Conservation (phyloP, 2,888 invertebrate species). For the Brassicogethes aeneus region DNA sequence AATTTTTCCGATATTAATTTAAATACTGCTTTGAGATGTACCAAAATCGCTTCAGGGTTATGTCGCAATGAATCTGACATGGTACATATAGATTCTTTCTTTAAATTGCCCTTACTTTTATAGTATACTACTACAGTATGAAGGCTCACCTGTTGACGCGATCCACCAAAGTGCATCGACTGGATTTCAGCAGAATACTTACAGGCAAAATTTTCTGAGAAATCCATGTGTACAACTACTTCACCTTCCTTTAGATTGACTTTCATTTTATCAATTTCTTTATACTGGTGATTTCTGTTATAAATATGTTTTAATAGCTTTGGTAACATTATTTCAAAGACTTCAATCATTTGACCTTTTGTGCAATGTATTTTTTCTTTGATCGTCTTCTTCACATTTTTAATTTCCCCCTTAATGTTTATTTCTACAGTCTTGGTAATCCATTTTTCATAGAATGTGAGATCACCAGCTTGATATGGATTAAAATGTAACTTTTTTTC, state of each 20-base stretch:
- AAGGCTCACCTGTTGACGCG: slow-evolving; percentile 7
- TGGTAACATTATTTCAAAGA: not conserved
- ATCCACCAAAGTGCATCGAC: slow-evolving; percentile 10
- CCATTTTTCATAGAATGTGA: not conserved
- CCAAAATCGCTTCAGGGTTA: not conserved
- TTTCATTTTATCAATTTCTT: slow-evolving; percentile 4
- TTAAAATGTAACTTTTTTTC: not conserved
- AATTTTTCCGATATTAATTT: not conserved
- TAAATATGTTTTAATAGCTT: slow-evolving; percentile 6
- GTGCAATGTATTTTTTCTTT: not conserved
- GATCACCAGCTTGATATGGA: not conserved
- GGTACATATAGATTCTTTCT: not conserved
- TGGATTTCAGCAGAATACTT: slow-evolving; percentile 9
- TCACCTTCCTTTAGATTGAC: not conserved
- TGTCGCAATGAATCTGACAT: not conserved
- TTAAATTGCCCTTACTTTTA: not conserved
- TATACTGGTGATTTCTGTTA: slow-evolving; percentile 10
- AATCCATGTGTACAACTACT: slow-evolving; percentile 9
- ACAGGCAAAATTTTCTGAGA: slow-evolving; percentile 7
- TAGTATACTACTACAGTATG: slow-evolving; percentile 10
- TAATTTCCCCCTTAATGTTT: not conserved
- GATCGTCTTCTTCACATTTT: too few relatives aligned
- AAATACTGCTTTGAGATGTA: not conserved
- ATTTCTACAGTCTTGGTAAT: not conserved
- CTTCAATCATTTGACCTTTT: not conserved